Evolutionary conservation across 2,888 invertebrate genomes (phyloP).

Genomic region (Eucriotettix oculatus): DNA sequence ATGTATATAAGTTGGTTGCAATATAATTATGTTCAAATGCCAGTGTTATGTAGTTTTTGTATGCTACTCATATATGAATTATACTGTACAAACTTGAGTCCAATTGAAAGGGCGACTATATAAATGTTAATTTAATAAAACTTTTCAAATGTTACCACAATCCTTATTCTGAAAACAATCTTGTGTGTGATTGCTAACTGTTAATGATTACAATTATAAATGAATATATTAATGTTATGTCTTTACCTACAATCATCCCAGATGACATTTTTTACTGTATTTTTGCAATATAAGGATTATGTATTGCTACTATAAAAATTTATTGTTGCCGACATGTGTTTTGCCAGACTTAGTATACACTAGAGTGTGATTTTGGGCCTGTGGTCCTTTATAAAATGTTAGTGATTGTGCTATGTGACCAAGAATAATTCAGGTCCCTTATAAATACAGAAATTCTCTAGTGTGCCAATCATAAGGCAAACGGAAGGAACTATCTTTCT

Average conservation of each 20-base stretch:
- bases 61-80: no score
- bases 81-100: no score
- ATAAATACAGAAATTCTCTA: no score
- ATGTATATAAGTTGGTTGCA: no score
- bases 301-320: neutral
- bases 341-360: neutral
- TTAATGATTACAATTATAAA: neutral
- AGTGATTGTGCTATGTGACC: neutral
- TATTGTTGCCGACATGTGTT: neutral
- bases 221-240: neutral
- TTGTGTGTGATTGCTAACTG: neutral
- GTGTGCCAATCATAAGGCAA: no score
- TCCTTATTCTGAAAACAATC: neutral
- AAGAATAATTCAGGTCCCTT: no score
- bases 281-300: neutral
- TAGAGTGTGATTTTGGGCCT: neutral
- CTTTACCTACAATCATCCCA: neutral
- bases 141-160: no score
- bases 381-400: neutral
- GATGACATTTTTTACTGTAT: neutral
- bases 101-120: no score
- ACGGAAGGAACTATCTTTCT: no score
- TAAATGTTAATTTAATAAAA: no score
- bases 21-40: no score
- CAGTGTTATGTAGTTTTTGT: no score